A percentile compares a stretch with the other conserved stretches of the same genome.
Evolutionary conservation across 2,888 invertebrate species (phyloP).

Genomic region (Nomada flava): DNA sequence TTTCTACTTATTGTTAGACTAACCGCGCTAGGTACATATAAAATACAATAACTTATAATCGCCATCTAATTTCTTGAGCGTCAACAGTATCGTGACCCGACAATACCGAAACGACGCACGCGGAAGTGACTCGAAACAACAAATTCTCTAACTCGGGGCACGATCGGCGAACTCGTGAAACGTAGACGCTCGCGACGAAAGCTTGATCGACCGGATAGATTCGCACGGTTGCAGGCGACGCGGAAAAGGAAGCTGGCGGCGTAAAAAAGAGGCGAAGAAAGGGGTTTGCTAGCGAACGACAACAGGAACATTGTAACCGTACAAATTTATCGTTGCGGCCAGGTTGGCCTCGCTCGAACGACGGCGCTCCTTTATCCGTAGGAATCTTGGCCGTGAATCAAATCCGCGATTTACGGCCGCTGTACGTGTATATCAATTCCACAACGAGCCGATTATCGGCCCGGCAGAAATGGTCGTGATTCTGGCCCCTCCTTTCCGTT

Average conservation of each 20-base stretch:
- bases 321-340: constrained; percentile 68
- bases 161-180: background rate
- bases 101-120: background rate
- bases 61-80: too few species aligned
- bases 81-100: background rate
- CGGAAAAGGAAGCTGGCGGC: background rate
- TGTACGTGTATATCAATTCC: constrained; percentile 77
- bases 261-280: background rate
- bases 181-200: background rate
- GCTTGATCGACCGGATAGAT: background rate
- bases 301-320: constrained; percentile 58
- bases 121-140: background rate
- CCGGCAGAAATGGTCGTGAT: constrained; percentile 62
- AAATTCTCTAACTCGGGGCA: background rate
- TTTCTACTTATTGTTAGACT: background rate
- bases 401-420: constrained; percentile 73
- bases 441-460: constrained; percentile 80
- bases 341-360: constrained; percentile 39
- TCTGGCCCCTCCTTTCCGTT: constrained; percentile 67
- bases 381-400: constrained; percentile 79
- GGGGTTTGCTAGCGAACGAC: constrained; percentile 49
- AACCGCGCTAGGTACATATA: too few species aligned
- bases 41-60: background rate
- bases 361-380: constrained; percentile 64
- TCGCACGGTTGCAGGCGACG: too few species aligned